Percentiles rank a stretch among this genome's conserved stretches.
Evolutionary conservation across 2,888 invertebrate species (phyloP).

Genomic region (Drosophila picticornis): DNA sequence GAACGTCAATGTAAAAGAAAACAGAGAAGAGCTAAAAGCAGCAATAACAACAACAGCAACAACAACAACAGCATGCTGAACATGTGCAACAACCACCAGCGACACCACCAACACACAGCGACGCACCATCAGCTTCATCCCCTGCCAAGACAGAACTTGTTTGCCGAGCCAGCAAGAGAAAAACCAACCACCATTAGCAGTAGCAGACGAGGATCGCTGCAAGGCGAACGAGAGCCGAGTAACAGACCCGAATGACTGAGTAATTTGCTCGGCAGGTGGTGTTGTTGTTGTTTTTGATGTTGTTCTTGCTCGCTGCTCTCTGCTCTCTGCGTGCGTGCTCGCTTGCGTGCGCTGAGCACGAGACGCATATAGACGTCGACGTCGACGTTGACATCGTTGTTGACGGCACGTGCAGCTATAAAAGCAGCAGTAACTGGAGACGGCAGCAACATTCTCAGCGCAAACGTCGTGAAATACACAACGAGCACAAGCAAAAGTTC

Average conservation of each 20-base stretch:
- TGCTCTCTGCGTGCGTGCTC: slow-evolving; percentile 23
- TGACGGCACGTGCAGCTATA: slow-evolving; percentile 84
- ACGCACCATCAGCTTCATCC: slow-evolving; percentile 72
- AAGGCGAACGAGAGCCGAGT: slow-evolving; percentile 30
- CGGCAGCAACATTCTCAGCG: slow-evolving; percentile 82
- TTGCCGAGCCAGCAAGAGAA: slow-evolving; percentile 63
- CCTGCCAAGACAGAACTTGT: slow-evolving; percentile 79
- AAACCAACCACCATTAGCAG: slow-evolving; percentile 66
- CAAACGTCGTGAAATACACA: slow-evolving; percentile 74
- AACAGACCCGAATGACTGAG: slow-evolving; percentile 51
- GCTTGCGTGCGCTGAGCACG: slow-evolving; percentile 82
- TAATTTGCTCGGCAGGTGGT: slow-evolving; percentile 72
- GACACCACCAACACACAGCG: slow-evolving; percentile 37
- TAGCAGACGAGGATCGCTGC: slow-evolving; percentile 36
- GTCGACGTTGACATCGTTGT: slow-evolving; percentile 24
- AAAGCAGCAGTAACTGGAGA: slow-evolving; percentile 77
- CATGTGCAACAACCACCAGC: slow-evolving; percentile 73
- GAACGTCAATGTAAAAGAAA: slow-evolving; percentile 80
- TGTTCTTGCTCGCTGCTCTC: slow-evolving; percentile 13
- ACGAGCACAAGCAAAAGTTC: slow-evolving; percentile 30
- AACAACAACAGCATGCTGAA: slow-evolving; percentile 50
- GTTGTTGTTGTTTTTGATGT: slow-evolving; percentile 41
- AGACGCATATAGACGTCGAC: slow-evolving; percentile 53
- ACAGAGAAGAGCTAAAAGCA: slow-evolving; percentile 73
- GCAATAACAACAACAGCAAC: slow-evolving; percentile 30